phyloP scores from a whole-genome alignment of 2,113 vertebrate genomes.

The Mixornis gularis region DNA sequence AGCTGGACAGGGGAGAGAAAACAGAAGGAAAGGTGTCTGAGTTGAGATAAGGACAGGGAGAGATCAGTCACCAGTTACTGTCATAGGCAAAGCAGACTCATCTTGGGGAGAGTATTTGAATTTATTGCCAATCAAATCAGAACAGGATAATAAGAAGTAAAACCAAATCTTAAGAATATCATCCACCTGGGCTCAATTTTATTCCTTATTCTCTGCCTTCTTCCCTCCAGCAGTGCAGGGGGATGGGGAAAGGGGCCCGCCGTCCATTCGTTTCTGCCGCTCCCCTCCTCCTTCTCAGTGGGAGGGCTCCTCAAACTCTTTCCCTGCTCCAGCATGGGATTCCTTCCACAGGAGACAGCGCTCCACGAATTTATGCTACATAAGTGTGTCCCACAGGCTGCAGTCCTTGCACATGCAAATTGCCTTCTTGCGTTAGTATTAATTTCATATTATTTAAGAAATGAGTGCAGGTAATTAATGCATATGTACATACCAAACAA shows the following conservation, averaged over 20 bases:
- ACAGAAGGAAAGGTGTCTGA: background rate
- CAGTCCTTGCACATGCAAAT: background rate
- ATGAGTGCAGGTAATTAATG: background rate
- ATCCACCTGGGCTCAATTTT: background rate
- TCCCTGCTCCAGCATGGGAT: background rate
- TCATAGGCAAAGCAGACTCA: background rate
- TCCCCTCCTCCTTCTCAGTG: background rate
- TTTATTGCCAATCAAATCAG: background rate
- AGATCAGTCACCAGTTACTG: background rate
- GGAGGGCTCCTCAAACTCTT: background rate
- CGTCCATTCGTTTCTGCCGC: accelerated
- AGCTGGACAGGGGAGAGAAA: background rate
- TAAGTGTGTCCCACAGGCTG: background rate
- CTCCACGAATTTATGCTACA: background rate
- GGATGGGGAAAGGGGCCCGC: background rate
- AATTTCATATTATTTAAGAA: background rate
- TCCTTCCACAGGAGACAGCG: background rate
- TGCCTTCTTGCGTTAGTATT: background rate
- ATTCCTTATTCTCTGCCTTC: background rate
- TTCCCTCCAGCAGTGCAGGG: accelerated
- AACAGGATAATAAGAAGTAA: background rate
- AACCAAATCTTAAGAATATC: background rate
- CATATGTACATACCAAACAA: background rate
- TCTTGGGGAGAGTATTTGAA: too few species aligned
- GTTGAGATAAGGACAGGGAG: background rate